Conservation (phyloP, 2,113 vertebrate genomes). For the Pteropus alecto region DNA sequence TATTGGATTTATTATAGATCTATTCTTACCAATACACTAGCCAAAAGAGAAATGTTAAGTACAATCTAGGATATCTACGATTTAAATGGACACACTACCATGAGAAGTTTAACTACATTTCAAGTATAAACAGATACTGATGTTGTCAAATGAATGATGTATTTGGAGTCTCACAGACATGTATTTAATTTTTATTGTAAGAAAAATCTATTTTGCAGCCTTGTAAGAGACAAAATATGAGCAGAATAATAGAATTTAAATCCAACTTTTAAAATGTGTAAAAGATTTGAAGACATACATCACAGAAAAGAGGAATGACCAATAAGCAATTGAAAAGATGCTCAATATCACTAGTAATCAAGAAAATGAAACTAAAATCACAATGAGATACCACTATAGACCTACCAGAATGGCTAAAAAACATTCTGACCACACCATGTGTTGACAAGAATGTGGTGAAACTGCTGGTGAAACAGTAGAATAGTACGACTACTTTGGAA, state of each 20-base stretch:
- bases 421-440: background rate
- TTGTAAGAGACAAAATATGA: background rate
- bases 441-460: background rate
- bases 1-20: slow-evolving; percentile 69
- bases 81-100: slow-evolving; percentile 2
- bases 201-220: background rate
- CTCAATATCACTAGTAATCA: background rate
- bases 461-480: background rate
- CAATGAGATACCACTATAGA: background rate
- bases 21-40: slow-evolving; percentile 52
- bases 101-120: slow-evolving; percentile 2
- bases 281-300: background rate
- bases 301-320: background rate
- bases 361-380: slow-evolving; percentile 23
- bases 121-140: slow-evolving; percentile 22
- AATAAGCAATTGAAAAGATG: background rate
- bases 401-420: background rate
- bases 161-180: background rate
- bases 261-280: background rate
- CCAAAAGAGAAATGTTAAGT: slow-evolving; percentile 53
- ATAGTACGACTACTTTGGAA: background rate
- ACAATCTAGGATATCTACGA: background rate
- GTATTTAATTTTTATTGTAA: slow-evolving; percentile 1
- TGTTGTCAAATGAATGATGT: background rate
- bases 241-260: background rate